A percentile compares a stretch with the other conserved stretches of the same genome.
These are phyloP conservation scores for Henricia sp. DNA, from an alignment of 53 echinoderm and acorn worm species.

Conservation along the genomic window DNA sequence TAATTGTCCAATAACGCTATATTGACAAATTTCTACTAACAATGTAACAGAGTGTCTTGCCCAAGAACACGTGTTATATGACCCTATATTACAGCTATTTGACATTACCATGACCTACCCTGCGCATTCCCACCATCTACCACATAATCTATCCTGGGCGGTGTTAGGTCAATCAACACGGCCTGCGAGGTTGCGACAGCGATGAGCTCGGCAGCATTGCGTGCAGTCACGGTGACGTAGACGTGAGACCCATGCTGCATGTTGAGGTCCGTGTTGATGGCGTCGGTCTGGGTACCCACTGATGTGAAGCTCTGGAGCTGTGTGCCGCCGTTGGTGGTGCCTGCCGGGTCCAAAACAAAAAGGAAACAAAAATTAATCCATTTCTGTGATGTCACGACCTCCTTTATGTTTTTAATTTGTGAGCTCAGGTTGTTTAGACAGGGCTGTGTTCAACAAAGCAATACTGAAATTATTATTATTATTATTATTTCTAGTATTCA, in stretches of 20 bases:
- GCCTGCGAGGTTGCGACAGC: slow-evolving; percentile 37
- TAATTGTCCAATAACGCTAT: no score
- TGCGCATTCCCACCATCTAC: slow-evolving; percentile 15
- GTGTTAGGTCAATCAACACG: slow-evolving; percentile 45
- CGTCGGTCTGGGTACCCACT: slow-evolving; percentile 26
- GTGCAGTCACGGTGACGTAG: slow-evolving; percentile 59
- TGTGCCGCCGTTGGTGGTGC: slow-evolving; percentile 53
- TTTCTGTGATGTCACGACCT: no score
- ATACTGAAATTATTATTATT: background rate
- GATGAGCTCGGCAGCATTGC: slow-evolving; percentile 52
- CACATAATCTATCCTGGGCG: slow-evolving; percentile 44
- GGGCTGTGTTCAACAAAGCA: background rate
- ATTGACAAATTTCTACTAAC: no score
- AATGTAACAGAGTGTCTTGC: background rate
- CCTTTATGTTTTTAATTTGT: no score
- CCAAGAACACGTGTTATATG: no score
- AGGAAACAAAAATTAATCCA: no score
- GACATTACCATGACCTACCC: no score
- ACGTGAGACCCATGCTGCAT: slow-evolving; percentile 41
- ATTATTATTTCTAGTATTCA: no score
- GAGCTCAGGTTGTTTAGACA: background rate
- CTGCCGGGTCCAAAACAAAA: background rate
- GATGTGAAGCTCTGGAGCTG: slow-evolving; percentile 61
- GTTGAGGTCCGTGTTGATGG: slow-evolving; percentile 36
- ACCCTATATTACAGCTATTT: no score